Evolutionary conservation across 1,140 invertebrate genomes (phyloP), one percentile per base, ranked within the genome.

Genomic region (Drosophila athabasca): DNA sequence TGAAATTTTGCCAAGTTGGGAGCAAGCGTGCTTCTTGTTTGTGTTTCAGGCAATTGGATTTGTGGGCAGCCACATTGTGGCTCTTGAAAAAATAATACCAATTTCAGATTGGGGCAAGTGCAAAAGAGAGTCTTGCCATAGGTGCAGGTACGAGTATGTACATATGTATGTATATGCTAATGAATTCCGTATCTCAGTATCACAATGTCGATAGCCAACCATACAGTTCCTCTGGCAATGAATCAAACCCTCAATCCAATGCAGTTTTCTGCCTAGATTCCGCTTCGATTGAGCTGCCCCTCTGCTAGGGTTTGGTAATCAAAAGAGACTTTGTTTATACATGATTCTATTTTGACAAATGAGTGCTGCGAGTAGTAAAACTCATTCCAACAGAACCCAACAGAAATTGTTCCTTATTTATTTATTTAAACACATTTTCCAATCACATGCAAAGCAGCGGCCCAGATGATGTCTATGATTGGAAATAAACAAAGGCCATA

Each of bases 401-500:
- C 24, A 4, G 24, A 26, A 26, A 7, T 4, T n/a, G 6, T 17
- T 22, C 6, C 43, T n/a, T 75, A 65, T 75, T 75, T 75, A 75
- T 75, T 75, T 75, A 66, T 59, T 66, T 75, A 44, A 43, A 39
- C 51, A 39, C 48, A 53, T 29, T 48, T 39, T 48, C 53, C 5
- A 71, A 41, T 48, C 61, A 22, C n/a, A 62, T 46, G 35, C 53
- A 7, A 61, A 13, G 44, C 51, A 39, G 35, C 35, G 35, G 11
- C n/a, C 15, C 43, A 71, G 43, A 62, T 41, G 50, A 74, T 73
- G 52, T 54, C 44, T 62, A 11, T 35, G 59, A 55, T 55, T 73
- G 35, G 61, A 75, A 53, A 75, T 66, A 75, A 75, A 75, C 71
- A 75, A 74, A 59, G 15, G 43, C 71, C 41, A 75, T 75, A 75